Percentiles rank a stretch among this genome's conserved stretches.
Evolutionary conservation across 2,888 invertebrate species (phyloP).

Genomic region (Caradrina kadenii): DNA sequence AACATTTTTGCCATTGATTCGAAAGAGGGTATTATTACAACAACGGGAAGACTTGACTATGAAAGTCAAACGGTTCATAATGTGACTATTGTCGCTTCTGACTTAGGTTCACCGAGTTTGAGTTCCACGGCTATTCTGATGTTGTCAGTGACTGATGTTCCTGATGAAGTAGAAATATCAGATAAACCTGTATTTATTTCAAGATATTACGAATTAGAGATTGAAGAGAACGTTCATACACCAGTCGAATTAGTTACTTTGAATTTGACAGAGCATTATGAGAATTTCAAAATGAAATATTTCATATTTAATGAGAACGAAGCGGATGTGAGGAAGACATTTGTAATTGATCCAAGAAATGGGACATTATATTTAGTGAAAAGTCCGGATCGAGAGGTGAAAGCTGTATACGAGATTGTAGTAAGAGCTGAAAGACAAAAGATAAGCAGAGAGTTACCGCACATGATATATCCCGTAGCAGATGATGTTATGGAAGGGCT

Average conservation of each 20-base stretch:
- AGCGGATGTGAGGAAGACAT: conserved; percentile 90
- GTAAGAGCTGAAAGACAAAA: conserved; percentile 89
- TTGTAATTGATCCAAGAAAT: conserved; percentile 94
- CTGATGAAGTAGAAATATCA: conserved; percentile 89
- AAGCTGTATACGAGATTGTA: conserved; percentile 91
- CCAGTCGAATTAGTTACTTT: conserved; percentile 94
- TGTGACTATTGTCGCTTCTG: conserved; percentile 95
- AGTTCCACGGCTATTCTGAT: conserved; percentile 94
- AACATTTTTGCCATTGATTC: conserved; percentile 95
- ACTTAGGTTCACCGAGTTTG: conserved; percentile 95
- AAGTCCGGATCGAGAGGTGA: conserved; percentile 94
- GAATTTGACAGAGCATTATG: conserved; percentile 93
- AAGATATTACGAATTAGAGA: conserved; percentile 95
- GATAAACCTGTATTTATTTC: conserved; percentile 91
- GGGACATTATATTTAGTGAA: conserved; percentile 94
- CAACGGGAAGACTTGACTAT: conserved; percentile 93
- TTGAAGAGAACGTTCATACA: conserved; percentile 94
- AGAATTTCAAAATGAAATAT: conserved; percentile 92
- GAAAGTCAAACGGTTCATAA: conserved; percentile 93
- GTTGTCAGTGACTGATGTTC: conserved; percentile 92
- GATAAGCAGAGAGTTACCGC: conserved; percentile 92
- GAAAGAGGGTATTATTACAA: conserved; percentile 95
- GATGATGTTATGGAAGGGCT: conserved; percentile 93
- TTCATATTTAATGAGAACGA: conserved; percentile 91
- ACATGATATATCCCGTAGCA: conserved; percentile 94